Evolutionary conservation across 2,797 vertebrate species (phyloP), one percentile per base, ranked within the genome.

Genomic region (Danio jaintianensis): DNA sequence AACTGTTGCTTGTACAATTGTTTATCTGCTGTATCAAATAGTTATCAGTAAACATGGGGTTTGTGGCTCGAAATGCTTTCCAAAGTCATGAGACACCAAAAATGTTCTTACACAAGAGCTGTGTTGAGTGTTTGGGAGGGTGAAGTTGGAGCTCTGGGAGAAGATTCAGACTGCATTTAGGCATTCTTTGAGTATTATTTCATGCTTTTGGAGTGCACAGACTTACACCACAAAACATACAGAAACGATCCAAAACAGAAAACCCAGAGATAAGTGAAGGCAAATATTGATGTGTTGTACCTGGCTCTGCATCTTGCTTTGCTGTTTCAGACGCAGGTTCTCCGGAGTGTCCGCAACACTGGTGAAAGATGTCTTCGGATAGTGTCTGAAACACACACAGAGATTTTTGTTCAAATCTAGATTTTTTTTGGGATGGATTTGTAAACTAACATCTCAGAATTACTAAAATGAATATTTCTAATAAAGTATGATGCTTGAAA

Each of bases 291-390:
- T 43, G 5, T 45, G n/a, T 13, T 43, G 7, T 92, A 98, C 97
- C 93, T 96, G 95, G 92, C 98, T 99, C 92, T 99, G 97, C 82
- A 98, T 96, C 93, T 97, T 94, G 7, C 94, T 98, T 94, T 99
- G 98, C 89, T 98, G 93, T 95, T 97, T 97, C 80, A 99, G 95
- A 52, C 98, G 97, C 86, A 96, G 94, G 91, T 99, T 99, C 94
- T 99, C 97, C 2, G 96, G 97, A 83, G 98, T 98, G 90, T 99
- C 98, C 6, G 96, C 96, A 93, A 99, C 97, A 84, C 93, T 94
- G 91, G 98, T 99, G 93, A 98, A 99, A 85, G 94, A 92, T 84
- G 97, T 95, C 93, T 96, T 98, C 80, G 98, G 97, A 93, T 99
- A 99, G 95, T 99, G 98, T 93, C 97, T 99, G 93, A 18, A 85